Conservation (phyloP, 1,140 invertebrate genomes). For the Drosophila takahashii region DNA sequence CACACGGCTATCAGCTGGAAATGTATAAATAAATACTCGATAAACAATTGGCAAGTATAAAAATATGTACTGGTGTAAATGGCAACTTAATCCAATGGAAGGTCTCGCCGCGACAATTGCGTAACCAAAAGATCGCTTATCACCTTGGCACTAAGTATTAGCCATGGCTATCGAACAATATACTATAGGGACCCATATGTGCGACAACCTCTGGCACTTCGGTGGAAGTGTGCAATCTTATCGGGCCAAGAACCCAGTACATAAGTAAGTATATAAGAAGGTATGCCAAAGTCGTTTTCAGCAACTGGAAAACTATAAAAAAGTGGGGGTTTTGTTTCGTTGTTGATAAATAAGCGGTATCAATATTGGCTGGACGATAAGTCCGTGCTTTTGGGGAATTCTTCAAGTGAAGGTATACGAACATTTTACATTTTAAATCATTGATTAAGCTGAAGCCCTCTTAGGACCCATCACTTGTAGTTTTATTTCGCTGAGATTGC, state of each 20-base stretch:
- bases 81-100: slow-evolving; percentile 32
- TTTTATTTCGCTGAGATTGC: too few relatives aligned
- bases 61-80: slow-evolving; percentile 5
- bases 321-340: slow-evolving; percentile 18
- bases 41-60: slow-evolving; percentile 6
- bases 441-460: not conserved
- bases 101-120: slow-evolving; percentile 28
- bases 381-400: not conserved
- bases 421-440: not conserved
- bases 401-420: not conserved
- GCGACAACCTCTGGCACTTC: slow-evolving; percentile 46
- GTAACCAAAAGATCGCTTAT: slow-evolving; percentile 40
- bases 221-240: slow-evolving; percentile 61
- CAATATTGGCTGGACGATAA: slow-evolving; percentile 13
- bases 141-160: slow-evolving; percentile 33
- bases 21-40: slow-evolving; percentile 8
- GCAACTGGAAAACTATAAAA: slow-evolving; percentile 11
- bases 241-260: slow-evolving; percentile 28
- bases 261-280: slow-evolving; percentile 13
- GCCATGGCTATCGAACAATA: slow-evolving; percentile 55
- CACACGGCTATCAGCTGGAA: slow-evolving; percentile 21
- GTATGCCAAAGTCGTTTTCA: slow-evolving; percentile 4
- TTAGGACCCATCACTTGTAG: not conserved
- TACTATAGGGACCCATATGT: slow-evolving; percentile 14
- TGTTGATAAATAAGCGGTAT: slow-evolving; percentile 21